Percentiles rank a stretch among this genome's conserved stretches.
phyloP scores from a whole-genome alignment of 2,797 vertebrate species.

The Lepus townsendii region DNA sequence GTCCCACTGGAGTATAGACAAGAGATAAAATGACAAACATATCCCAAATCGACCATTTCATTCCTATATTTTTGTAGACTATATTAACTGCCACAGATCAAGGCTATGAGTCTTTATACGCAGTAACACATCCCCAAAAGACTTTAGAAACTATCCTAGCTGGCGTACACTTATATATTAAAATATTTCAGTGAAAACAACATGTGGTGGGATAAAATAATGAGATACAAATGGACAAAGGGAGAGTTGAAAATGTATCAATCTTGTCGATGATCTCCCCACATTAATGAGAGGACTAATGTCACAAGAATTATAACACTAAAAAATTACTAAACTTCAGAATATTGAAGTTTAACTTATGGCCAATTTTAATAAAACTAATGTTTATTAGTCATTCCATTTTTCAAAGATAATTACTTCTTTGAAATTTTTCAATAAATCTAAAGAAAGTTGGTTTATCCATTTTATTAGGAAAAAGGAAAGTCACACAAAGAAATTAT shows the following conservation, averaged over 20 bases:
- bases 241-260: neutral
- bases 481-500: neutral
- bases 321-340: neutral
- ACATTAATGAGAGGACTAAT: neutral
- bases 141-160: slow-evolving; percentile 35
- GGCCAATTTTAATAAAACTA: slow-evolving; percentile 1
- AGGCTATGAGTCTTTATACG: neutral
- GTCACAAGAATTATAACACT: neutral
- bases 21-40: too few relatives aligned
- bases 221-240: neutral
- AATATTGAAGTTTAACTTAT: slow-evolving; percentile 13
- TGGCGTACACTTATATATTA: neutral
- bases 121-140: neutral
- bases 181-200: slow-evolving; percentile 37
- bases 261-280: neutral
- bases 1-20: too few relatives aligned
- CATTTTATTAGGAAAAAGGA: neutral
- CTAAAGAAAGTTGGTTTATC: neutral
- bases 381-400: neutral
- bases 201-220: neutral
- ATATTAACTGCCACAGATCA: too few relatives aligned
- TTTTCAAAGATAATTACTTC: slow-evolving; percentile 47
- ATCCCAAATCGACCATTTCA: too few relatives aligned
- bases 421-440: slow-evolving; percentile 49
- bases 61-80: too few relatives aligned